phyloP scores from a whole-genome alignment of 2,113 vertebrate genomes.

The Siniperca chuatsi region DNA sequence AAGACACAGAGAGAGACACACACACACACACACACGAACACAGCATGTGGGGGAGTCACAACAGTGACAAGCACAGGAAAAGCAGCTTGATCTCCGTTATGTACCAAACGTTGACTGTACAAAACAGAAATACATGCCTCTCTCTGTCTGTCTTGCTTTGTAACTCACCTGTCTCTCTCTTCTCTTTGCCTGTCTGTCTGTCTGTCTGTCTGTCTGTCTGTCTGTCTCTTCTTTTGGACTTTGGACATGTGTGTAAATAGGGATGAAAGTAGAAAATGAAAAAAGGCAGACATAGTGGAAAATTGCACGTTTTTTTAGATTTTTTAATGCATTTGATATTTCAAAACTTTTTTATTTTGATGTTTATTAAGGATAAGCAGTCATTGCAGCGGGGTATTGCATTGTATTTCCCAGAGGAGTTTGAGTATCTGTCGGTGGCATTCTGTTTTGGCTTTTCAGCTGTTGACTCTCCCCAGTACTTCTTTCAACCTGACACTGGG shows the following conservation, averaged over 20 bases:
- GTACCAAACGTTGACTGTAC: slow-evolving; percentile 26
- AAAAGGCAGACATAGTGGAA: neutral
- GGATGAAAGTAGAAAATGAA: neutral
- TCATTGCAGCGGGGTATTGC: neutral
- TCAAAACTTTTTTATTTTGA: neutral
- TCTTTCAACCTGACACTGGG: neutral
- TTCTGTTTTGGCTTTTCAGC: neutral
- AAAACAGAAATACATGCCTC: slow-evolving; percentile 9
- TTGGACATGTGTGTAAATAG: neutral
- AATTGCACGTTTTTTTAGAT: neutral
- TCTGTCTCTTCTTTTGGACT: neutral
- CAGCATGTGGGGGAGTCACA: slow-evolving; percentile 33
- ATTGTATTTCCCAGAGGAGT: neutral
- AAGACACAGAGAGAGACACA: slow-evolving; percentile 20
- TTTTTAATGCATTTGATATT: neutral
- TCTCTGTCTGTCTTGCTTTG: slow-evolving; percentile 6
- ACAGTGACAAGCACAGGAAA: slow-evolving; percentile 45
- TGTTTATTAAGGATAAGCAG: neutral
- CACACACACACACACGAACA: slow-evolving; percentile 2
- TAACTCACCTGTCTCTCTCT: slow-evolving; percentile 24
- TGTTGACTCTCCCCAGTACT: neutral
- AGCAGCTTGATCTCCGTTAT: slow-evolving; percentile 51
- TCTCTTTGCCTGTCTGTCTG: neutral
- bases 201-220: neutral
- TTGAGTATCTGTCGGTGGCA: slow-evolving; percentile 7